Evolutionary conservation across 2,797 vertebrate genomes (phyloP), one percentile per base, ranked within the genome.

Genomic region (Bovichtus diacanthus): DNA sequence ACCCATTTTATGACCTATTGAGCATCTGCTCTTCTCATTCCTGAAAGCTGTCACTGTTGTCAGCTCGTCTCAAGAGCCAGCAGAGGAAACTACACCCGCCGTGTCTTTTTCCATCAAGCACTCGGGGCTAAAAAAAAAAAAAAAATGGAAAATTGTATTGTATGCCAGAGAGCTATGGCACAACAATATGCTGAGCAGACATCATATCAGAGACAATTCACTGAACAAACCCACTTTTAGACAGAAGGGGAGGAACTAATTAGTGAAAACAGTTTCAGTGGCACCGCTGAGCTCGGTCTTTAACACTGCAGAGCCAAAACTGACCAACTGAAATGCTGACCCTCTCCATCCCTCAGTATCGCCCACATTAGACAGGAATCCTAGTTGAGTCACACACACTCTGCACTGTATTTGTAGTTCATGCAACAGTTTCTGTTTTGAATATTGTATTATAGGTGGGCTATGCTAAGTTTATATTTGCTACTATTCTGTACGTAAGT

Each of bases 271-370:
- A 16, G 55, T n/a, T 85, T 63, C 80, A 63, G 80, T 66, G 67
- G 68, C 51, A 73, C 70, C 72, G 65, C 80, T 50, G 72, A 71
- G 75, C 51, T 65, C 29, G 4, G 43, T 39, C 53, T 80, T 70
- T 66, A 62, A 74, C 78, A 31, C 54, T 2, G 44, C 50, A 49
- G 38, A 70, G 43, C 46, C 74, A 41, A 49, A 66, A 58, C 10
- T 63, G 65, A 76, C 63, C 67, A 7, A 51, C 3, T 49, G 49
- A 67, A 67, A 51, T 23, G n/a, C 8, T 49, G 43, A 71, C 58
- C 47, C 51, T 23, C 29, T 75, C 73, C 82, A 81, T 83, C 86
- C 83, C 82, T 73, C 80, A 56, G 53, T 8, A 4, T 55, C 18
- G 23, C 9, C 55, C 5, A 63, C 21, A 36, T 19, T 21, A 51